Conservation (phyloP, 2,113 vertebrate genomes). For the Picathartes gymnocephalus region DNA sequence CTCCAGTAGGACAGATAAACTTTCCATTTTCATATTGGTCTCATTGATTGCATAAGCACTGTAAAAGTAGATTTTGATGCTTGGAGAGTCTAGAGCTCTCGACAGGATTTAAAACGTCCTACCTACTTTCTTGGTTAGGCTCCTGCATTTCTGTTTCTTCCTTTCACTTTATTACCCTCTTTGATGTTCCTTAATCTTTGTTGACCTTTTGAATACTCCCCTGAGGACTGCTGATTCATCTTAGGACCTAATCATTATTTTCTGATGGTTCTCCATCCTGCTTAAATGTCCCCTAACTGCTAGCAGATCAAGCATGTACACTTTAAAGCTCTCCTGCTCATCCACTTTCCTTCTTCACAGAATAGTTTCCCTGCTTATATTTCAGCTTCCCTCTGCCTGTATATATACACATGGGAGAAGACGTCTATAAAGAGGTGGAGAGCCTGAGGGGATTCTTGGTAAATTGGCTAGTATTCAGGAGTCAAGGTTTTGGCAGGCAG, state of each 20-base stretch:
- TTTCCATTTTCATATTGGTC: not conserved
- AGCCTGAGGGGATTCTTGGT: not conserved
- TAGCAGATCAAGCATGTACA: not conserved
- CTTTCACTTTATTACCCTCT: not conserved
- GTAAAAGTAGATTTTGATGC: not conserved
- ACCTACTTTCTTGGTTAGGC: not conserved
- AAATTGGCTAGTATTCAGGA: not conserved
- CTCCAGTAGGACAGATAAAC: not conserved
- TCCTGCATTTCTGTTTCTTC: not conserved
- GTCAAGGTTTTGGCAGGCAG: not conserved
- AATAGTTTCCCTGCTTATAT: not conserved
- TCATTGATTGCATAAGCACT: not conserved
- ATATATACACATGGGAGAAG: not conserved
- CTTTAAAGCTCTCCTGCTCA: not conserved
- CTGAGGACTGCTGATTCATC: not conserved
- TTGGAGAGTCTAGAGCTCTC: not conserved
- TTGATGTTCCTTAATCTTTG: not conserved
- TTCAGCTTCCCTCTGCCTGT: not conserved
- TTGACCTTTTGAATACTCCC: not conserved
- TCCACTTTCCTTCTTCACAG: not conserved
- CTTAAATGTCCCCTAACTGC: not conserved
- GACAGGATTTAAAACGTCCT: not conserved
- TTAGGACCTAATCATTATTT: not conserved
- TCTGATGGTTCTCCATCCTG: not conserved
- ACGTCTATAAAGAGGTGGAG: not conserved